Base-by-base conservation (phyloP, 92 coral and sea anemone species). In the Umimayanthus kanabou region DNA sequence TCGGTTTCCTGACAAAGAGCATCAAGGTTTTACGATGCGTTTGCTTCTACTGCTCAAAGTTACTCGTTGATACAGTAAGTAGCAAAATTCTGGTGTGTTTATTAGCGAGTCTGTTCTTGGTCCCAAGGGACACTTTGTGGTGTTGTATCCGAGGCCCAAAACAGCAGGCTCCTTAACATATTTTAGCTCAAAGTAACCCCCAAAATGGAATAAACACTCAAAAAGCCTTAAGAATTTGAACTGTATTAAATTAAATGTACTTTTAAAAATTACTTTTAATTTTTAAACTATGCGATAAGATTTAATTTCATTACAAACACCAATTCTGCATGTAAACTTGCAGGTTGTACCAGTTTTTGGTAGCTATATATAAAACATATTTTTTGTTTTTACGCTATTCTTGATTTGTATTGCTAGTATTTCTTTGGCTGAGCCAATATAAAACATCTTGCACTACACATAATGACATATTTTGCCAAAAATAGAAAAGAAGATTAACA, bases 31-130 rank as follows among this genome's bases (percentile, higher is more conserved):
- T 97, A 64, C 92, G 99, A 80, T 97, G 99, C 77, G 97, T 97
- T 37, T 97, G 99, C 82, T 97, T 97, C 88, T 97, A 95, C 97
- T 97, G 99, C 87, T 97, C 99, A 79, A 97, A 97, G 89, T 91
- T 97, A 69, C 99, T 95, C 58, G 94, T 97, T 20, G 98, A 97
- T 88, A 92, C 89, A 96, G 99, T 97, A 94, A 92, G 91, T 77
- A 85, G 65, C 75, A 28, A 29, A 73, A 53, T 39, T 81, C 4
- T 49, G 2, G 22, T 74, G 69, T 76, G 61, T 83, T 85, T 73
- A 73, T 75, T 83, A 28, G 57, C 5, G 15, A 73, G n/a, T 61
- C 28, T 61, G 85, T 39, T 39, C 73, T 55, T 40, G 9, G 49
- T 81, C 73, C 25, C 42, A 49, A 43, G 85, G 87, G 49, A 43